Conservation (phyloP, 2,113 vertebrate genomes). For the Chaetodon auriga region DNA sequence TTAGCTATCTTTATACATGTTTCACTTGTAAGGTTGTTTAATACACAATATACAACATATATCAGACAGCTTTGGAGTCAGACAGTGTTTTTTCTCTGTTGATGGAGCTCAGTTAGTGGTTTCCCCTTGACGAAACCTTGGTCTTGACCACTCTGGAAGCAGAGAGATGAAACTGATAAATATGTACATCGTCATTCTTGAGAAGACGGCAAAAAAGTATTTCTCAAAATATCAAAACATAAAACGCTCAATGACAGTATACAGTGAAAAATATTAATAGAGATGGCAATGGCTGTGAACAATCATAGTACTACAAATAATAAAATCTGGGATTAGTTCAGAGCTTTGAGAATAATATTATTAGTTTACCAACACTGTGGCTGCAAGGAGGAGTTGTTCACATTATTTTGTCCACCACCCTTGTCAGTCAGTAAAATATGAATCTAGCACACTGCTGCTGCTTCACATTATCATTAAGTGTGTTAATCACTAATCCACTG, state of each 20-base stretch:
- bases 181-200: too few species aligned
- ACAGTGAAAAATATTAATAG: neutral
- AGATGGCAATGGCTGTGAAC: neutral
- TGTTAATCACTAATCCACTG: slow-evolving; percentile 44
- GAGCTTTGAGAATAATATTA: neutral
- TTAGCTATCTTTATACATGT: neutral
- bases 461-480: slow-evolving; percentile 22
- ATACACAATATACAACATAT: neutral
- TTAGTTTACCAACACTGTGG: neutral
- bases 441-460: neutral
- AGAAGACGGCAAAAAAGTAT: too few species aligned
- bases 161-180: neutral
- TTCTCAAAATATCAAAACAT: too few species aligned
- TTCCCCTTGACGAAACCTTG: too few species aligned
- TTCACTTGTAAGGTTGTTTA: neutral
- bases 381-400: neutral
- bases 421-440: slow-evolving; percentile 13
- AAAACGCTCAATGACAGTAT: neutral
- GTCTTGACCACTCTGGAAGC: too few species aligned
- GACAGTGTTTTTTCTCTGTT: neutral
- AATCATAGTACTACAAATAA: neutral
- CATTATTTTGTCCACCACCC: slow-evolving; percentile 19
- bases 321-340: neutral
- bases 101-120: too few species aligned
- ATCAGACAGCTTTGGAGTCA: neutral